A percentile compares a stretch with the other conserved stretches of the same genome.
These are phyloP conservation scores for Petrolisthes cinctipes DNA, from an alignment of 2,888 invertebrate genomes.

Conservation along the genomic window DNA sequence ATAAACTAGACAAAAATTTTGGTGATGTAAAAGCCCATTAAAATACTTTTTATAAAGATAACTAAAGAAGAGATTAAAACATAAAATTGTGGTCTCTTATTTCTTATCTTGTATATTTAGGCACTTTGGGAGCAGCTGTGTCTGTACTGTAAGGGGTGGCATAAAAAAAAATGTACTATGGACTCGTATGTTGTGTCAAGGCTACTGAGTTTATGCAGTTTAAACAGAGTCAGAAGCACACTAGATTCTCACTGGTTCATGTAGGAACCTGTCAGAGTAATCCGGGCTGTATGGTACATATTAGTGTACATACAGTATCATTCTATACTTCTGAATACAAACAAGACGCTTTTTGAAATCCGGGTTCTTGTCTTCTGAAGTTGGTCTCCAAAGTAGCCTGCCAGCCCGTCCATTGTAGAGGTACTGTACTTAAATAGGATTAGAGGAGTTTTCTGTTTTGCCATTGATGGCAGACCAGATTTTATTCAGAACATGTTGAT, in stretches of 20 bases:
- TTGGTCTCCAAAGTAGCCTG: slow-evolving; percentile 52
- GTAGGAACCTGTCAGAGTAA: not conserved
- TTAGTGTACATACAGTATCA: slow-evolving; percentile 23
- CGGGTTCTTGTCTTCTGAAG: slow-evolving; percentile 45
- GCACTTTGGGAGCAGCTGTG: no score
- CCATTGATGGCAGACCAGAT: slow-evolving; percentile 21
- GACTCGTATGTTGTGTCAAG: no score
- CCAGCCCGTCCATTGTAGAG: slow-evolving; percentile 56
- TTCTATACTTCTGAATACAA: slow-evolving; percentile 19
- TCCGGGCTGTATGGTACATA: not conserved
- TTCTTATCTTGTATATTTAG: no score
- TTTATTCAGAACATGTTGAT: slow-evolving; percentile 7
- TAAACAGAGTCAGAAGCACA: not conserved
- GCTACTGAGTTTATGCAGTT: no score
- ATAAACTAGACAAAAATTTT: no score
- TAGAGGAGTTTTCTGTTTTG: slow-evolving; percentile 56
- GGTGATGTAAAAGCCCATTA: no score
- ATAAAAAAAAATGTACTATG: no score
- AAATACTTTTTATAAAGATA: no score
- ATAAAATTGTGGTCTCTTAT: no score
- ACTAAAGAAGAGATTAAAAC: no score
- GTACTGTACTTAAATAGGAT: slow-evolving; percentile 46
- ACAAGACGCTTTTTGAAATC: slow-evolving; percentile 51
- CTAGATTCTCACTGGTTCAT: not conserved
- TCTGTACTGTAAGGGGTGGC: no score